Base-by-base conservation (phyloP, 2,888 invertebrate species). In the Halocaridina rubra region DNA sequence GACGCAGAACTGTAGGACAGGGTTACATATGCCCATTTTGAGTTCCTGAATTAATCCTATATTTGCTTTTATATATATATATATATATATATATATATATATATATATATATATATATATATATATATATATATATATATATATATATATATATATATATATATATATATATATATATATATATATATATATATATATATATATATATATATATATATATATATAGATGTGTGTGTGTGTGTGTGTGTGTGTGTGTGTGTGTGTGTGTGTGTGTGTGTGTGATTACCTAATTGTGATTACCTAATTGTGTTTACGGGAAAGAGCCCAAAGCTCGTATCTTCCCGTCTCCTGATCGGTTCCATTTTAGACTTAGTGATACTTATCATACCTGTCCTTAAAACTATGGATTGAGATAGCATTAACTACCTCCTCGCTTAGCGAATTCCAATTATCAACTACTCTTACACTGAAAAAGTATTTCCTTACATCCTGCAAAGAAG, bases 151-250 rank as follows among this genome's bases (percentile, higher is more conserved):
- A 67, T 67, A 67, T 27, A 67, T 24, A 67, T 30, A 69, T 30
- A 69, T 0, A 53, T 53, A 53, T 53, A 53, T 10, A 53, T 53
- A 53, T 53, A 69, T 30, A 69, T 30, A 69, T 13, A 69, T 30
- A 29, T 1, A 29, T 7, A 69, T 7, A 69, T 4, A 67, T 4
- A 24, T 24, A 69, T 69, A 69, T 69, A 69, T 24, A 69, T 69
- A 69, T 24, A 69, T 69, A 69, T 10, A 69, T 69, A 67, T 29
- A 69, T 69, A 69, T 69, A 69, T 69, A 69, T 69, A 69, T 69
- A 69, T 69, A 69, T 69, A 69, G 24, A 69, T 69, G 30, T 69
- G 30, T 69, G 30, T 69, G 30, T 69, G 30, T 69, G 16, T 69
- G 16, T 69, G 16, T 69, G 16, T 69, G 16, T 64, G 2, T 53